Base-by-base conservation (phyloP, 2,797 vertebrate species). In the Enteromius argenteus region DNA sequence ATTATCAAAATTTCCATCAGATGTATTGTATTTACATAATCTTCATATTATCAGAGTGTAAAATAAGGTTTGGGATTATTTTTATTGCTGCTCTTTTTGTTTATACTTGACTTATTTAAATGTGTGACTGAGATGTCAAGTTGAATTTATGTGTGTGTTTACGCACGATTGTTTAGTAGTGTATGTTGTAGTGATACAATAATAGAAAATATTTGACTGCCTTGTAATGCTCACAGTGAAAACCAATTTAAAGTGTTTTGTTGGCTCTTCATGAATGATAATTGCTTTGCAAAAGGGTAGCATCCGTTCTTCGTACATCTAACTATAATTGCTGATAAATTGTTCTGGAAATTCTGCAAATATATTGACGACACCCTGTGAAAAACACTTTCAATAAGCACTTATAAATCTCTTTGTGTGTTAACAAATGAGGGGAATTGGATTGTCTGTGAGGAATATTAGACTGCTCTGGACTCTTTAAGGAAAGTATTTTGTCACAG, bases 51-150 rank as follows among this genome's bases (percentile, higher is more conserved):
- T 69, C 27, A 73, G 79, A 85, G 68, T 88, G 62, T 81, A 79
- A 84, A 78, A 64, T 80, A 78, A 68, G 71, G 80, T 80, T 66
- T n/a, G 79, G 62, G 75, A 71, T 79, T 67, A 80, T 87, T 85
- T 87, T 79, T 87, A 90, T 86, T 80, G 87, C 89, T 90, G 91
- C 89, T 90, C 89, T 89, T 84, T 78, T 87, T 90, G 89, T 93
- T 88, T 84, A 88, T 85, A 86, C 85, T 90, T 46, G 68, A 90
- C 91, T 88, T 76, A 91, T 91, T 90, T 91, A 79, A 90, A 86
- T 84, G 82, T 85, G 87, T 91, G 90, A 86, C 86, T 87, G 73
- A 85, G 85, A 86, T 84, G 83, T 87, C 74, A 83, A 79, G 76
- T 79, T 81, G 51, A 87, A 74, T 83, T 86, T 86, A 86, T 88